Conservation (phyloP, 1,140 invertebrate species). For the Brachionus rotundiformis region DNA sequence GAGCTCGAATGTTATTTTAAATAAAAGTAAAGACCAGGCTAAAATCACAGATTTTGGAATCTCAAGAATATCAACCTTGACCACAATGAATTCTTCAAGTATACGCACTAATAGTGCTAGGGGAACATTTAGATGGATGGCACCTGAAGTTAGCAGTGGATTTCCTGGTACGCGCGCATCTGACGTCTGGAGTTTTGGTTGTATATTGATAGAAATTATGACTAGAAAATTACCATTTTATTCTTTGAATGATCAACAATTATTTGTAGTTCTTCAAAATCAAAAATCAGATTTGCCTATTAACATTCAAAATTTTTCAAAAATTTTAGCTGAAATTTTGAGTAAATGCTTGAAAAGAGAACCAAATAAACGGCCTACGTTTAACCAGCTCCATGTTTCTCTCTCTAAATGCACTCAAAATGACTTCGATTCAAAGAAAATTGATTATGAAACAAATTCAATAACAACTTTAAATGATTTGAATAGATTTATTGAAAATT, state of each 20-base stretch:
- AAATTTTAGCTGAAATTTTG: neutral
- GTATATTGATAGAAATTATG: slow-evolving; percentile 4
- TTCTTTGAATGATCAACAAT: neutral
- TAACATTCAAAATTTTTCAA: neutral
- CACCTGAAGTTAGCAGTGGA: slow-evolving; percentile 3
- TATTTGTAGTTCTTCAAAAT: slow-evolving; percentile 19
- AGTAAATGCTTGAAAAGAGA: neutral
- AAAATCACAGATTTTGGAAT: slow-evolving; percentile 11
- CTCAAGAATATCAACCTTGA: neutral
- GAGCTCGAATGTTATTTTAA: neutral
- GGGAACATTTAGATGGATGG: slow-evolving; percentile 38
- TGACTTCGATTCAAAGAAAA: neutral
- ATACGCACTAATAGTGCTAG: neutral
- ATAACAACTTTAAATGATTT: neutral
- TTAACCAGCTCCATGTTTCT: neutral
- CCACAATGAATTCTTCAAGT: neutral
- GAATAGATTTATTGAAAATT: neutral
- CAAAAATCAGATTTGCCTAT: neutral
- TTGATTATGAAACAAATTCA: neutral
- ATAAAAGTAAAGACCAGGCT: neutral
- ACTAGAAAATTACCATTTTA: neutral
- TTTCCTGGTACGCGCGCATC: neutral
- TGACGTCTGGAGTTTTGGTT: slow-evolving; percentile 41
- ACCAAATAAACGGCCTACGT: neutral
- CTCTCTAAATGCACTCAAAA: slow-evolving; percentile 1